Evolutionary conservation across 2,113 vertebrate species (phyloP).

Genomic region (Otocyon megalotis): DNA sequence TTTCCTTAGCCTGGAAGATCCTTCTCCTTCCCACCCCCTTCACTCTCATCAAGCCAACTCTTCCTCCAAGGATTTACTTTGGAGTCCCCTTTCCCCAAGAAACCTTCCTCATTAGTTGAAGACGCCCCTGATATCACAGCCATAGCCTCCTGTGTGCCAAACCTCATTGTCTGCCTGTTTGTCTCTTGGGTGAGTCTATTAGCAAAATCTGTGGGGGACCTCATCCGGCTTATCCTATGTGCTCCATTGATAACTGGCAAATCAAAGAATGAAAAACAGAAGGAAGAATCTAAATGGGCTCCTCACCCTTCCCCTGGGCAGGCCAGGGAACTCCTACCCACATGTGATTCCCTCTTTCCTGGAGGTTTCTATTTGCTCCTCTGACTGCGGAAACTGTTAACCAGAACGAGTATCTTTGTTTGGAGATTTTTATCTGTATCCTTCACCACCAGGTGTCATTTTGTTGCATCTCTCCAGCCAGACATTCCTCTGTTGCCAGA

Average conservation of each 20-base stretch:
- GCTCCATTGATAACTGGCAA: not conserved
- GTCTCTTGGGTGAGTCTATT: not conserved
- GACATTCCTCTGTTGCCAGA: slow-evolving; percentile 53
- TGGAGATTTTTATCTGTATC: slow-evolving; percentile 75
- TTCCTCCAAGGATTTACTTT: slow-evolving; percentile 5
- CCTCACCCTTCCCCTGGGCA: not conserved
- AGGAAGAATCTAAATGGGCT: not conserved
- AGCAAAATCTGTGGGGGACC: not conserved
- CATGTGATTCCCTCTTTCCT: not conserved
- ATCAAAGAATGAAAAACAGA: not conserved
- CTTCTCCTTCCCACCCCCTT: not conserved
- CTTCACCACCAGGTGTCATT: slow-evolving; percentile 32
- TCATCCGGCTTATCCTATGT: not conserved
- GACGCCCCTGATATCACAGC: not conserved
- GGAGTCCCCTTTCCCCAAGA: not conserved
- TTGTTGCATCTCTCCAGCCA: slow-evolving; percentile 44
- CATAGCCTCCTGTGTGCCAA: not conserved
- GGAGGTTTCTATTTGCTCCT: slow-evolving; percentile 48
- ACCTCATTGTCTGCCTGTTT: not conserved
- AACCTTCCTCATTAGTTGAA: not conserved
- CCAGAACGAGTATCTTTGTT: slow-evolving; percentile 38
- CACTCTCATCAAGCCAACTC: not conserved
- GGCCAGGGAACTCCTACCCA: not conserved
- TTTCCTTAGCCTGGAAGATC: not conserved
- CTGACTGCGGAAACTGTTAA: slow-evolving; percentile 26